Base-by-base conservation (phyloP, 2,797 vertebrate genomes). In the Chaenodraco wilsoni region DNA sequence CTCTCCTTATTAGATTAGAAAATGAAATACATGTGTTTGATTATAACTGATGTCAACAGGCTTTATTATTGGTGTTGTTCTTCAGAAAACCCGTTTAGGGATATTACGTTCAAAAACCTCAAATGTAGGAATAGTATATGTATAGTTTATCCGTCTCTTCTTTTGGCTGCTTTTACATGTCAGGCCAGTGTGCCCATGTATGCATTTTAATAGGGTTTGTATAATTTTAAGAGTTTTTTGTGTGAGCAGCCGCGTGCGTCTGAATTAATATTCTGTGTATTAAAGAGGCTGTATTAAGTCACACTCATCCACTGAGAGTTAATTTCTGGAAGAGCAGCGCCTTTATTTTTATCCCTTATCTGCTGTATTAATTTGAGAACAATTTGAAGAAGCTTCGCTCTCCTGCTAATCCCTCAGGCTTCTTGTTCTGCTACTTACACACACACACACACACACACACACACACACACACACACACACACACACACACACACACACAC, bases 321-420 rank as follows among this genome's bases (percentile, higher is more conserved):
- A 0, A 73, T 65, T 73, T 76, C 58, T 57, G 27, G 37, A 50
- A 31, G 40, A 69, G 62, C 69, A 52, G 0, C 33, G 13, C 37
- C 51, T 72, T 57, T 81, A 70, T 79, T 85, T 81, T 77, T 77
- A 75, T 83, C 73, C 60, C 21, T 77, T 79, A 79, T 77, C 62
- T 67, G 11, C 63, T 52, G 21, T 63, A 65, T 75, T 79, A 54
- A 75, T 78, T 79, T 72, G 33, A 71, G 68, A 69, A 74, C 78
- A 40, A 44, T 62, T 71, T 9, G 16, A 58, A 9, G 67, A 41
- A 64, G 55, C 72, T 49, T 73, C 15, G 40, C 67, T 71, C 37
- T 73, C 19, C 74, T 59, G 44, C 40, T 79, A 65, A 70, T 75
- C 73, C 73, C 64, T 61, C 23, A 56, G 72, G 72, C 62, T 21